Evolutionary conservation across 2,797 vertebrate species (phyloP).

Genomic region (Sarcophilus harrisii): DNA sequence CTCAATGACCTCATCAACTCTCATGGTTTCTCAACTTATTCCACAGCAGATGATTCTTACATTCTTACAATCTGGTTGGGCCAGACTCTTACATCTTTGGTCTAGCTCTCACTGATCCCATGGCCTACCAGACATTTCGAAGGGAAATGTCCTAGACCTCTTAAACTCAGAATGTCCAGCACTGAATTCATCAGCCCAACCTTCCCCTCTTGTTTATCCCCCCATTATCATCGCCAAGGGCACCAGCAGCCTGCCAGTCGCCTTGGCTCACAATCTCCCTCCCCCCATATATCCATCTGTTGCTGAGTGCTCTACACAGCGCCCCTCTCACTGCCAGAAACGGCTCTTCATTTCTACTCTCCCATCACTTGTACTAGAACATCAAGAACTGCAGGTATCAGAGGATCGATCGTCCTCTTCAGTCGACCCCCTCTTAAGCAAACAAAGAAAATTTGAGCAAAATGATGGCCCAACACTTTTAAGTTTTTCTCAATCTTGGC

Average conservation of each 20-base stretch:
- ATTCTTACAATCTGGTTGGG: too few relatives aligned
- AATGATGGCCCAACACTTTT: not conserved
- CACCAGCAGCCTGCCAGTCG: not conserved
- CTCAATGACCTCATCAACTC: not conserved
- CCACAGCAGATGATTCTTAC: not conserved
- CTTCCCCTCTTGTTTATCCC: not conserved
- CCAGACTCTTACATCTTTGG: too few relatives aligned
- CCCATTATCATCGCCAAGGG: not conserved
- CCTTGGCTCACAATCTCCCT: not conserved
- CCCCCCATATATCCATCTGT: not conserved
- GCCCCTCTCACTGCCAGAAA: not conserved
- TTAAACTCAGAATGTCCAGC: not conserved
- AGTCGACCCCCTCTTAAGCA: conserved; percentile 33
- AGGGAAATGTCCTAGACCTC: not conserved
- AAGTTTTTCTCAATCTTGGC: not conserved
- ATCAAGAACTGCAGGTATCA: not conserved
- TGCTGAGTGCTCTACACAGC: not conserved
- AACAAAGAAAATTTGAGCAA: not conserved
- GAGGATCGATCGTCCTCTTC: not conserved
- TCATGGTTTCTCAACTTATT: not conserved
- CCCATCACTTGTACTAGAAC: not conserved
- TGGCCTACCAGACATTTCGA: not conserved
- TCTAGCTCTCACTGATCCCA: not conserved
- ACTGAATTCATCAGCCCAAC: fast-evolving
- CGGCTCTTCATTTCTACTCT: not conserved